Evolutionary conservation across 2,888 invertebrate genomes (phyloP).

Genomic region (Spodoptera exigua): DNA sequence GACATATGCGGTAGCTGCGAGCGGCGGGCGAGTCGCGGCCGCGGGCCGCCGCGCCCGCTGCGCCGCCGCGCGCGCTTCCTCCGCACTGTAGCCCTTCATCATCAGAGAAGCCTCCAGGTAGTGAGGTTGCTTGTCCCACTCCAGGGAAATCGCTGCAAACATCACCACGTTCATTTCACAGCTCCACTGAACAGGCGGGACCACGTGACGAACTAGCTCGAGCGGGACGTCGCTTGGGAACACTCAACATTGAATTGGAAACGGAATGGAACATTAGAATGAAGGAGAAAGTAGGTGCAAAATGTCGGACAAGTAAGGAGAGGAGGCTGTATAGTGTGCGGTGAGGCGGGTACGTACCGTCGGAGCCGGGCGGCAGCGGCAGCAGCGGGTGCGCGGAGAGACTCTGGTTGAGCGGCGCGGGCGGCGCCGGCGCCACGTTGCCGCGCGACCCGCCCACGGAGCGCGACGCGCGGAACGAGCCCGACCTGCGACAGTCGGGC

Average conservation of each 20-base stretch:
- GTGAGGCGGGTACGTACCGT: constrained; percentile 79
- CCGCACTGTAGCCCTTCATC: constrained; percentile 92
- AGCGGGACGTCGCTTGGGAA: neutral
- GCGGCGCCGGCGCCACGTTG: constrained; percentile 92
- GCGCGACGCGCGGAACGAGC: constrained; percentile 96
- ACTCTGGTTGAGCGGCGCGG: constrained; percentile 91
- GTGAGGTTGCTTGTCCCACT: constrained; percentile 90
- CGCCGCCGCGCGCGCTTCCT: constrained; percentile 85
- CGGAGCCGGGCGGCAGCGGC: constrained; percentile 94
- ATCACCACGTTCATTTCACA: constrained; percentile 7
- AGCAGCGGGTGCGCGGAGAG: constrained; percentile 98
- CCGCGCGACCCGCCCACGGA: constrained; percentile 93
- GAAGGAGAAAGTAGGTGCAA: neutral
- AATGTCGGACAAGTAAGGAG: neutral
- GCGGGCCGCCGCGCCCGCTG: constrained; percentile 66
- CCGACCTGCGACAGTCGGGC: constrained; percentile 94
- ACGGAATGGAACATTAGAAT: constrained; percentile 4
- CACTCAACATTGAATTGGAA: neutral
- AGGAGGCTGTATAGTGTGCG: neutral
- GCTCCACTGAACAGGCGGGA: neutral
- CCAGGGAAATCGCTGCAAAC: constrained; percentile 88
- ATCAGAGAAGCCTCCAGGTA: constrained; percentile 95
- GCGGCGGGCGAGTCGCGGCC: constrained; percentile 81
- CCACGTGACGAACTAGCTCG: constrained; percentile 30
- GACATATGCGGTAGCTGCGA: constrained; percentile 87